Conservation (phyloP, 2,113 vertebrate genomes). For the Rhea americana region DNA sequence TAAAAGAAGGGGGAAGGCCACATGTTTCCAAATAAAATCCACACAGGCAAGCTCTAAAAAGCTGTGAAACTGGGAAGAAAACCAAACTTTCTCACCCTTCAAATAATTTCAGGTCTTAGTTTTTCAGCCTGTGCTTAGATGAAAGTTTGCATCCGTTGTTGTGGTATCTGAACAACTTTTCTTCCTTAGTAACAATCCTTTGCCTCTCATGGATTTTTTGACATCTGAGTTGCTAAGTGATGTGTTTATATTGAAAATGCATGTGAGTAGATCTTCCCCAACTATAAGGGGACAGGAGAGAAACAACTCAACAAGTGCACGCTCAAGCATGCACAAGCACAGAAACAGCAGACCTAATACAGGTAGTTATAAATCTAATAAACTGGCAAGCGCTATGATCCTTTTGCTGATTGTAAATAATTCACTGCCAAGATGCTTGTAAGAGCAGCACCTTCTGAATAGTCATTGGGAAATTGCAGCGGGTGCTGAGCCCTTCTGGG, state of each 20-base stretch:
- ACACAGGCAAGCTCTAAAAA: background rate
- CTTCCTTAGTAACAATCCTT: background rate
- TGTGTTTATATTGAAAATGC: constrained; percentile 23
- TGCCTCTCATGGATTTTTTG: constrained; percentile 29
- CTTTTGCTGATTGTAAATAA: constrained; percentile 72
- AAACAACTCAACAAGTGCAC: background rate
- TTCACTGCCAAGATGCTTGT: constrained; percentile 67
- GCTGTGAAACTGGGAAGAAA: background rate
- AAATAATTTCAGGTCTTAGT: background rate
- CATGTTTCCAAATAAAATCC: background rate
- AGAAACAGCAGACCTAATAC: constrained; percentile 13
- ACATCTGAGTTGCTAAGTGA: background rate
- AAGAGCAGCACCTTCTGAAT: constrained; percentile 65
- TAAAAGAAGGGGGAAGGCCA: background rate
- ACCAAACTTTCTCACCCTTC: background rate
- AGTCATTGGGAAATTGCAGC: constrained; percentile 60
- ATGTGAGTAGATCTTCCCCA: background rate
- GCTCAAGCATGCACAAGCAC: background rate
- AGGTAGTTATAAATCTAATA: constrained; percentile 69
- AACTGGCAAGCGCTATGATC: constrained; percentile 46
- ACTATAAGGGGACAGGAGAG: background rate
- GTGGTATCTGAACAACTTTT: background rate
- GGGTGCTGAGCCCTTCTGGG: constrained; percentile 47
- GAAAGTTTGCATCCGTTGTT: background rate
- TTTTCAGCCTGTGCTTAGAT: background rate